A percentile compares a stretch with the other conserved stretches of the same genome.
Conservation (phyloP, 2,888 invertebrate genomes). For the Perizoma affinitatum region DNA sequence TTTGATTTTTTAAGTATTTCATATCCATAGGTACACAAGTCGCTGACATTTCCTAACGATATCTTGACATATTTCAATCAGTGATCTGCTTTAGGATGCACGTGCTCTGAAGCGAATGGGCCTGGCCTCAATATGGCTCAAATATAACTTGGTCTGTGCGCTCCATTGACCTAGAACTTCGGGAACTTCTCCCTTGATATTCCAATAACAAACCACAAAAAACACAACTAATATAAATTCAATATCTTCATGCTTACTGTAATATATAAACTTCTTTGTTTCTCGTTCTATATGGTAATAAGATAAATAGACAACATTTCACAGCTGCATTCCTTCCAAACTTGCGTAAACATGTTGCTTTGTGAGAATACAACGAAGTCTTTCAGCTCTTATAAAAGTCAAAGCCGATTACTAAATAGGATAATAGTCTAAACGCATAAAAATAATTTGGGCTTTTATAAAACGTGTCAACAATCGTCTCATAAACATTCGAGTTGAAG, state of each 20-base stretch:
- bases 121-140: conserved; percentile 29
- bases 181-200: conserved; percentile 30
- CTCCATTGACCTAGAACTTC: conserved; percentile 61
- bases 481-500: conserved; percentile 61
- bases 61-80: background rate
- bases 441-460: conserved; percentile 43
- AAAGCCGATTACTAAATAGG: conserved; percentile 16
- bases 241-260: conserved; percentile 19
- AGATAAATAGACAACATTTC: conserved; percentile 25
- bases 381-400: conserved; percentile 25
- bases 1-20: too few species aligned
- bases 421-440: conserved; percentile 27
- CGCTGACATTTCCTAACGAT: background rate
- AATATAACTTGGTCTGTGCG: conserved; percentile 50
- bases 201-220: conserved; percentile 22
- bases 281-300: conserved; percentile 16
- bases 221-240: conserved; percentile 12
- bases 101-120: conserved; percentile 6
- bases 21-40: background rate
- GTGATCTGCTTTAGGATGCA: conserved; percentile 18
- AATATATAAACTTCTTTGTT: conserved; percentile 6
- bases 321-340: conserved; percentile 35
- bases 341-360: conserved; percentile 28
- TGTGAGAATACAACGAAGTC: conserved; percentile 15
- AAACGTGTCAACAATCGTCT: conserved; percentile 59